Evolutionary conservation across 2,113 vertebrate genomes (phyloP).

Genomic region (Aramus guarauna): DNA sequence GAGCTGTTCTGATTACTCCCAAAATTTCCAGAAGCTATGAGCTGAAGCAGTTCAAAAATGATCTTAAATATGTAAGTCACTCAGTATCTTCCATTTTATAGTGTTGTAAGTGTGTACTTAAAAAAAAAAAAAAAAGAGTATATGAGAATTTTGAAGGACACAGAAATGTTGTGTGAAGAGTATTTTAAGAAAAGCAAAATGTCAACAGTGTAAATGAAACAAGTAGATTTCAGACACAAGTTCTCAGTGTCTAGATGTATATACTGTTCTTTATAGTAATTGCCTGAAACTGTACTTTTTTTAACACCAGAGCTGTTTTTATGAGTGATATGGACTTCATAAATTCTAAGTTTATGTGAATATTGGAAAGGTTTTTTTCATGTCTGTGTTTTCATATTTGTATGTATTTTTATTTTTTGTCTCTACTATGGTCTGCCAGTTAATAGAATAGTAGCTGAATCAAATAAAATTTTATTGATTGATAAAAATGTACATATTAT

Average conservation of each 20-base stretch:
- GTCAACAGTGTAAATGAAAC: neutral
- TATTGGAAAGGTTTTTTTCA: neutral
- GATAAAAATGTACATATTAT: neutral
- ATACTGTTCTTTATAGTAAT: neutral
- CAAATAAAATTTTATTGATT: neutral
- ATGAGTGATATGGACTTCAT: neutral
- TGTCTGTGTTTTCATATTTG: neutral
- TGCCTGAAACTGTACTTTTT: neutral
- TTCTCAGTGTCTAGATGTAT: neutral
- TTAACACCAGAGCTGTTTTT: neutral
- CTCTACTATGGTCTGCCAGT: neutral
- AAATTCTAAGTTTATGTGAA: neutral
- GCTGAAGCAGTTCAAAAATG: constrained; percentile 91
- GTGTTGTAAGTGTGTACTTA: neutral
- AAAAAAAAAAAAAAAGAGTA: neutral
- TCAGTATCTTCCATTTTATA: neutral
- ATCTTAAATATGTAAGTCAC: constrained; percentile 86
- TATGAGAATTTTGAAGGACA: neutral
- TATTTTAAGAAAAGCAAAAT: neutral
- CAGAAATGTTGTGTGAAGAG: neutral
- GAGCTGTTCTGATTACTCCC: constrained; percentile 84
- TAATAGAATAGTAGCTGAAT: neutral
- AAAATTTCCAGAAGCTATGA: constrained; percentile 90
- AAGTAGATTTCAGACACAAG: neutral
- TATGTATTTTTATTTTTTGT: neutral